Evolutionary conservation across 2,888 invertebrate species (phyloP).

Genomic region (Cacoxenus indagator): DNA sequence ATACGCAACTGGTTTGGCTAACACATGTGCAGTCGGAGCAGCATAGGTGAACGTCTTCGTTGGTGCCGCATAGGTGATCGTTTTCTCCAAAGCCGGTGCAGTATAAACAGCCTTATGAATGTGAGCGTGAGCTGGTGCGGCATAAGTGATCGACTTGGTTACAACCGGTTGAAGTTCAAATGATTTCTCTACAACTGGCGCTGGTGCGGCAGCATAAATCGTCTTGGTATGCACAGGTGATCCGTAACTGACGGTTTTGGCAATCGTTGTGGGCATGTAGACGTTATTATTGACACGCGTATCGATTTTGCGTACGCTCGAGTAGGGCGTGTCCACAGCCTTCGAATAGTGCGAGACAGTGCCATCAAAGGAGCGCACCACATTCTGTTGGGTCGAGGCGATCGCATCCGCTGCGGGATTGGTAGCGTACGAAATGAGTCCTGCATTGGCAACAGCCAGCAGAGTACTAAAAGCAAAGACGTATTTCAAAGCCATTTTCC

Average conservation of each 20-base stretch:
- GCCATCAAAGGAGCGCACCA: conserved; percentile 72
- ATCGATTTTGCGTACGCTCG: conserved; percentile 74
- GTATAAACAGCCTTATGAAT: conserved; percentile 48
- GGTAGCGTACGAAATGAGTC: conserved; percentile 67
- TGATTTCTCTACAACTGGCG: conserved; percentile 32
- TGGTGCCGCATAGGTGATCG: conserved; percentile 65
- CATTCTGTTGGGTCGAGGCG: conserved; percentile 73
- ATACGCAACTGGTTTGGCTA: conserved; percentile 43
- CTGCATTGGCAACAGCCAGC: conserved; percentile 77
- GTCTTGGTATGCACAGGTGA: conserved; percentile 52
- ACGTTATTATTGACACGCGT: conserved; percentile 75
- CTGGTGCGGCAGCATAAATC: conserved; percentile 44
- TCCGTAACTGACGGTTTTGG: conserved; percentile 57
- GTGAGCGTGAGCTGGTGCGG: conserved; percentile 50
- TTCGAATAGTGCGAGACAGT: conserved; percentile 74
- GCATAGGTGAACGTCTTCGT: conserved; percentile 37
- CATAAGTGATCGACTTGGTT: conserved; percentile 37
- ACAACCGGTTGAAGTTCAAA: conserved; percentile 48
- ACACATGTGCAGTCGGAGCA: conserved; percentile 25
- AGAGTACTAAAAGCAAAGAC: conserved; percentile 75
- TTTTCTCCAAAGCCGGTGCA: conserved; percentile 42
- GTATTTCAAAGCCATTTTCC: conserved; percentile 72
- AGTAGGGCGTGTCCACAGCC: conserved; percentile 74
- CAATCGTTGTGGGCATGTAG: conserved; percentile 69
- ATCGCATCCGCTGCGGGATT: conserved; percentile 57